A percentile compares a stretch with the other conserved stretches of the same genome.
phyloP scores from a whole-genome alignment of 2,888 invertebrate genomes.

The Drosophila sordidula region DNA sequence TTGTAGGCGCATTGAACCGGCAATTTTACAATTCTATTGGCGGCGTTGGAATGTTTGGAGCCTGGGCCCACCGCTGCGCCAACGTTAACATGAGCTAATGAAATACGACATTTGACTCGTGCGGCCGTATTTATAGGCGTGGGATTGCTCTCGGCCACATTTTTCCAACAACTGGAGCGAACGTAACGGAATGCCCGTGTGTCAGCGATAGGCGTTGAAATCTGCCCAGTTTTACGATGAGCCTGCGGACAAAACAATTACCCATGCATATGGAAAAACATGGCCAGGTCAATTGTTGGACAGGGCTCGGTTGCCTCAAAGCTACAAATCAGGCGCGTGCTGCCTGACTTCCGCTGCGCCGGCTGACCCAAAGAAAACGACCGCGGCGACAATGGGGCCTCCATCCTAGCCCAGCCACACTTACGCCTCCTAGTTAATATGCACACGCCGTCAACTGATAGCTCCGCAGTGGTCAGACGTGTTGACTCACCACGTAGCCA shows the following conservation, averaged over 20 bases:
- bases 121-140: slow-evolving; percentile 74
- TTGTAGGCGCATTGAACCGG: slow-evolving; percentile 59
- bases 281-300: slow-evolving; percentile 30
- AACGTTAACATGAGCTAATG: slow-evolving; percentile 73
- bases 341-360: slow-evolving; percentile 62
- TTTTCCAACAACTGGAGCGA: slow-evolving; percentile 42
- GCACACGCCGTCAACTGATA: slow-evolving; percentile 65
- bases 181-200: slow-evolving; percentile 11
- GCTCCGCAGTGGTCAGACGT: slow-evolving; percentile 46
- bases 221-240: slow-evolving; percentile 36
- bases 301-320: slow-evolving; percentile 41
- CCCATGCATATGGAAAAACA: slow-evolving; percentile 6
- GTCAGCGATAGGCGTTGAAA: slow-evolving; percentile 39
- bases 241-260: slow-evolving; percentile 19
- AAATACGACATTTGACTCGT: slow-evolving; percentile 79
- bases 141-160: slow-evolving; percentile 70
- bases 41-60: slow-evolving; percentile 28
- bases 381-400: slow-evolving; percentile 39
- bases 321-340: slow-evolving; percentile 56
- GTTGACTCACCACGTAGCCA: slow-evolving; percentile 66
- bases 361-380: slow-evolving; percentile 50
- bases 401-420: slow-evolving; percentile 16
- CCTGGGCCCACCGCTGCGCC: slow-evolving; percentile 61
- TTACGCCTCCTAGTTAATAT: slow-evolving; percentile 70
- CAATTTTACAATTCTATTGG: slow-evolving; percentile 75